Evolutionary conservation across 1,140 invertebrate species (phyloP).

Genomic region (Caerostris darwini): DNA sequence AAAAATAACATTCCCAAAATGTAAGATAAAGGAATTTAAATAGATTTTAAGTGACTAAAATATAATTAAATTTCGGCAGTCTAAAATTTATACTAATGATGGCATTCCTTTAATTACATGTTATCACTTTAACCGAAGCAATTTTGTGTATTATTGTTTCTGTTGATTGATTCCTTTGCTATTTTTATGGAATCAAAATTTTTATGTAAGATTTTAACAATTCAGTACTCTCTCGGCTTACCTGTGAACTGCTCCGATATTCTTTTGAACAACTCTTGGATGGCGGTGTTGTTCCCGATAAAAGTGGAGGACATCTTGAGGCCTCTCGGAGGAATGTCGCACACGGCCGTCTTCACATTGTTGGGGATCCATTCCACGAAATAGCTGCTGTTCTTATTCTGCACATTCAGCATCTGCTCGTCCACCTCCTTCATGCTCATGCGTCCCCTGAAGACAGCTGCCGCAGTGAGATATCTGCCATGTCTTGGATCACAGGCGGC

Average conservation of each 20-base stretch:
- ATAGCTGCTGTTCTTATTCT: slow-evolving; percentile 86
- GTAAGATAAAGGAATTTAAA: too few species aligned
- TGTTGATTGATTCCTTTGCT: neutral
- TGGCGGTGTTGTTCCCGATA: slow-evolving; percentile 82
- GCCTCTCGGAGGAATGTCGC: slow-evolving; percentile 83
- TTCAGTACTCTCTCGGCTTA: neutral
- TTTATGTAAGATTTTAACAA: neutral
- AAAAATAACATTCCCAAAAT: too few species aligned
- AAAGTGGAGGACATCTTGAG: slow-evolving; percentile 83
- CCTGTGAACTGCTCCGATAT: slow-evolving; percentile 82
- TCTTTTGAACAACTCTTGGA: slow-evolving; percentile 82
- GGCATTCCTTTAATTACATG: too few species aligned
- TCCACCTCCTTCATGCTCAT: slow-evolving; percentile 97
- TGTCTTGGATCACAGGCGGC: slow-evolving; percentile 87
- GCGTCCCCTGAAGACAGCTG: slow-evolving; percentile 94
- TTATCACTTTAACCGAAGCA: too few species aligned
- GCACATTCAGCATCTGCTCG: slow-evolving; percentile 89
- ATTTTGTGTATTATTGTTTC: neutral
- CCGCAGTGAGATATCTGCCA: slow-evolving; percentile 94
- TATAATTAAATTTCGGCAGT: too few species aligned
- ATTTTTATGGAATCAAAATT: neutral
- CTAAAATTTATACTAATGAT: too few species aligned
- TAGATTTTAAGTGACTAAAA: too few species aligned
- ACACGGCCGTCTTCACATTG: slow-evolving; percentile 83
- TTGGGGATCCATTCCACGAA: slow-evolving; percentile 84